Evolutionary conservation across 2,797 vertebrate species (phyloP), one percentile per base, ranked within the genome.

Genomic region (Catamblyrhynchus diadema): DNA sequence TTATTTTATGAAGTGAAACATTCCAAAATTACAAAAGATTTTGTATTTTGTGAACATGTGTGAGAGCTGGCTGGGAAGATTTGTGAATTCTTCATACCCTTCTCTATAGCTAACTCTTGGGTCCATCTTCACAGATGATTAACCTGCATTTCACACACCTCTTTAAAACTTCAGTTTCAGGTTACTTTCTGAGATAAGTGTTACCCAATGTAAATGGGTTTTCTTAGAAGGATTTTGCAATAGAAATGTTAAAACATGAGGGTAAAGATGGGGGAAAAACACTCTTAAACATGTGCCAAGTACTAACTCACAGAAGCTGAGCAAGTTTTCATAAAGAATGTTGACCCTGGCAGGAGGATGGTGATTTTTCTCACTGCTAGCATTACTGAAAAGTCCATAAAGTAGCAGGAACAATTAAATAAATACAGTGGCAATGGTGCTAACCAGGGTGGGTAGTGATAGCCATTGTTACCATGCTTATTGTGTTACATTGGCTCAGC

Each of bases 381-480:
- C 8, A 32, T 73, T 88, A 77, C 90, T 77, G 59, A 88, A 81
- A 94, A 90, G 32, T 78, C 73, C 32, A 70, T 81, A 86, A 92
- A 70, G 51, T 86, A 88, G 44, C 22, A 86, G 84, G 67, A 91
- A 90, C 81, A 91, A 93, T 86, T 91, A 86, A 91, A 93, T 83
- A 91, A 95, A 75, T 69, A 56, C 32, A 56, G 80, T 48, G 32
- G 37, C 50, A 88, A 30, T 73, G 37, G 54, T 94, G 82, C 27
- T 86, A 94, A 92, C 77, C 47, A 82, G 74, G 64, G 77, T 85
- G 84, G 44, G 48, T 69, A 83, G 33, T 74, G 48, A 53, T 71
- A 87, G 75, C 17, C 20, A 27, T 87, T 73, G 67, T 81, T 42
- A 69, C 65, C 21, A 11, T 45, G 16, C 54, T 88, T 93, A 94